Conservation (phyloP, 92 coral and sea anemone species). For the Siderastrea radians region DNA sequence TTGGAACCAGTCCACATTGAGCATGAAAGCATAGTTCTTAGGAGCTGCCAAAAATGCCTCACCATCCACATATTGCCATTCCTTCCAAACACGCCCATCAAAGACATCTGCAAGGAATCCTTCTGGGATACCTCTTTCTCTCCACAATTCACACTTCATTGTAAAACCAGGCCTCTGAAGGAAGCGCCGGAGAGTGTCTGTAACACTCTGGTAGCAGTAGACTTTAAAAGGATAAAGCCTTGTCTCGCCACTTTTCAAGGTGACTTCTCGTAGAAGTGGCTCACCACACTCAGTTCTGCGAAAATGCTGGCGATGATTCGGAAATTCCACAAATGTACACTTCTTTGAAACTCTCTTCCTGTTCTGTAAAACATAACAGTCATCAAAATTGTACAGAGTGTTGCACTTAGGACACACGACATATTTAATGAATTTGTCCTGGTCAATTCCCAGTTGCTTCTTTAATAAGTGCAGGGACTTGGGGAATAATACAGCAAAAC, state of each 20-base stretch:
- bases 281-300: slow-evolving; percentile 67
- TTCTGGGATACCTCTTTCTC: slow-evolving; percentile 50
- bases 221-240: slow-evolving; percentile 70
- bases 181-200: slow-evolving; percentile 44
- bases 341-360: slow-evolving; percentile 45
- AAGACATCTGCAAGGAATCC: slow-evolving; percentile 74
- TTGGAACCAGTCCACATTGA: slow-evolving; percentile 78
- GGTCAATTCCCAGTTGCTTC: slow-evolving; percentile 64
- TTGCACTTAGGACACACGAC: slow-evolving; percentile 77
- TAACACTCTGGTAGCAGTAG: slow-evolving; percentile 71
- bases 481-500: slow-evolving; percentile 34
- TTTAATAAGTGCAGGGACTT: slow-evolving; percentile 57
- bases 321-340: slow-evolving; percentile 50
- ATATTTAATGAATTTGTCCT: slow-evolving; percentile 73
- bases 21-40: slow-evolving; percentile 72
- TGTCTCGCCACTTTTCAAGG: slow-evolving; percentile 53
- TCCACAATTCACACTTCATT: slow-evolving; percentile 68
- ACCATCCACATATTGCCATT: slow-evolving; percentile 68
- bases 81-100: slow-evolving; percentile 79
- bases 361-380: slow-evolving; percentile 36
- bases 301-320: slow-evolving; percentile 68
- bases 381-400: slow-evolving; percentile 71
- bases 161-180: slow-evolving; percentile 56
- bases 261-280: slow-evolving; percentile 64
- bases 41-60: slow-evolving; percentile 63